Base-by-base conservation (phyloP, 2,888 invertebrate genomes). In the Creontiades dilutus region DNA sequence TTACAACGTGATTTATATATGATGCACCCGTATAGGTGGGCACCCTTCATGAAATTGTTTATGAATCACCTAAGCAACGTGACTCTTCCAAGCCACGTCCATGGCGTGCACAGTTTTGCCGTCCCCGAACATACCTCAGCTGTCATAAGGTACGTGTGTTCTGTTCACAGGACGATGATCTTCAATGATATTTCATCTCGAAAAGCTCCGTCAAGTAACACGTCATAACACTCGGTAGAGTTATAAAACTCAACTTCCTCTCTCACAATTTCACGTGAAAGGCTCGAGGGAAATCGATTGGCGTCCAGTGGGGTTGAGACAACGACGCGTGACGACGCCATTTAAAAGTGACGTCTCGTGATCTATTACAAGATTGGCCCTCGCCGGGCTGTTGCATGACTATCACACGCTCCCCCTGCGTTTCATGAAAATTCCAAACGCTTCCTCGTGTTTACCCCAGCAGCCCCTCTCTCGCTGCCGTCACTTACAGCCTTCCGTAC, bases 321-420 rank as follows among this genome's bases (percentile, higher is more conserved):
- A 68, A 68, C 68, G 68, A 68, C 68, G 68, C 68, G 68, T 68
- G 68, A 68, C 68, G 68, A 68, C 68, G 68, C 68, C 68, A 68
- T 68, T 68, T 68, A 68, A 68, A 68, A 68, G 68, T 78, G 78
- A 78, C 78, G 78, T 78, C 78, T 78, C 78, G 78, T 78, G 78
- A 78, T 78, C 46, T 78, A 78, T 78, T 78, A 78, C 78, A 78
- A 19, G 68, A 68, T 68, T 68, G n/a, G 68, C 68, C 68, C 68
- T 9, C 68, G 9, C 27, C 68, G 23, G 1, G 11, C 68, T 68
- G 68, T 68, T 68, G 68, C 68, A 68, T 68, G 68, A 68, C 68
- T 68, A 68, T 68, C 68, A 68, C 68, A 68, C 68, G 68, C 68
- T 68, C 23, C 68, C 68, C 13, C 68, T 27, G 23, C 23, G 68